Percentiles rank a stretch among this genome's conserved stretches.
Evolutionary conservation across 2,113 vertebrate species (phyloP).

Genomic region (Morone chrysops): DNA sequence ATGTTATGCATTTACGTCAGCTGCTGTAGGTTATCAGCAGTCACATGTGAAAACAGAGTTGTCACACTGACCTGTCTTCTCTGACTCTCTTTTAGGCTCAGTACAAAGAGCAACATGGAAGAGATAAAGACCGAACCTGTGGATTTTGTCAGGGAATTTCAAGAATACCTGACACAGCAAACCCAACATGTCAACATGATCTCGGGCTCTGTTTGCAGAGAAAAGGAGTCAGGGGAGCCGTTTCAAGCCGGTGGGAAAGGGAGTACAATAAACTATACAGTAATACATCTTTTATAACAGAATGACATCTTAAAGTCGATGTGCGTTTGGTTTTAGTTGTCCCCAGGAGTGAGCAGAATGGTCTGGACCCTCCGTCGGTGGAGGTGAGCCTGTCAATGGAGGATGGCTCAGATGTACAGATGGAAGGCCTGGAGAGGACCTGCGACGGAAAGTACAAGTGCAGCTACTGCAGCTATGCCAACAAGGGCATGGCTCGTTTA

Average conservation of each 20-base stretch:
- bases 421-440: constrained; percentile 97
- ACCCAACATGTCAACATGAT: constrained; percentile 99
- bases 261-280: not conserved
- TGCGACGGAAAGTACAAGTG: constrained; percentile 97
- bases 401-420: constrained; percentile 93
- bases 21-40: not conserved
- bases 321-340: constrained; percentile 54
- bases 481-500: constrained; percentile 96
- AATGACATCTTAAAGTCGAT: not conserved
- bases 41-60: constrained; percentile 6
- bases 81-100: not conserved
- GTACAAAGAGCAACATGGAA: constrained; percentile 65
- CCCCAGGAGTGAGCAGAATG: constrained; percentile 85
- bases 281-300: not conserved
- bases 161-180: constrained; percentile 98
- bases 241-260: constrained; percentile 87
- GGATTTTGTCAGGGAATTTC: constrained; percentile 99
- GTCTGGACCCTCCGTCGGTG: constrained; percentile 92
- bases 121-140: constrained; percentile 91
- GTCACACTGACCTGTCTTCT: not conserved
- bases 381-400: constrained; percentile 92
- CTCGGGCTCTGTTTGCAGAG: constrained; percentile 94
- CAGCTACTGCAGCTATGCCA: constrained; percentile 97
- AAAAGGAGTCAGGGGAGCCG: constrained; percentile 89
- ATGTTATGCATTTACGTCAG: not conserved